Conservation (phyloP, 2,888 invertebrate species). For the Andrena flavipes region DNA sequence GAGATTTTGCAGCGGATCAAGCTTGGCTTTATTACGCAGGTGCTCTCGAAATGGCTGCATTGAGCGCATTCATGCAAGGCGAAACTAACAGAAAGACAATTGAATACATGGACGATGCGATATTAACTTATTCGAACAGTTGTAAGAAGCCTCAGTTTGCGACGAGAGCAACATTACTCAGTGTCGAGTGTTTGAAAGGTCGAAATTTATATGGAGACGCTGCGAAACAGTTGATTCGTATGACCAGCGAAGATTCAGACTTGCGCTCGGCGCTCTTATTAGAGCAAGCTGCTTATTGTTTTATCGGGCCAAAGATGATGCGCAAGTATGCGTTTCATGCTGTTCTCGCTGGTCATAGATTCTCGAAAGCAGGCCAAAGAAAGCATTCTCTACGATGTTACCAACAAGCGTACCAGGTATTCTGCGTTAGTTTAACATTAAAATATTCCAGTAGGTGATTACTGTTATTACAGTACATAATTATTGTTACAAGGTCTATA, state of each 20-base stretch:
- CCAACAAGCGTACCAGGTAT: constrained; percentile 94
- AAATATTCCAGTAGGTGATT: neutral
- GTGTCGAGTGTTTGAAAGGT: constrained; percentile 94
- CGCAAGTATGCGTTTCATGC: constrained; percentile 98
- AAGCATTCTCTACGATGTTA: constrained; percentile 97
- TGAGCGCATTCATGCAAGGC: constrained; percentile 95
- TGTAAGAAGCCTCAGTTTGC: constrained; percentile 97
- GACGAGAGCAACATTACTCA: constrained; percentile 95
- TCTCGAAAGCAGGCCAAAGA: constrained; percentile 95
- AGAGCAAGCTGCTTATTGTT: constrained; percentile 98
- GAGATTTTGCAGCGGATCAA: constrained; percentile 98
- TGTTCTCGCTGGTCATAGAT: constrained; percentile 98
- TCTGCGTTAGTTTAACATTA: neutral
- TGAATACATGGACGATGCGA: constrained; percentile 97
- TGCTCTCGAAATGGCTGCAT: constrained; percentile 97
- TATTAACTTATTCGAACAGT: constrained; percentile 94
- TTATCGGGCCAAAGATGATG: constrained; percentile 91
- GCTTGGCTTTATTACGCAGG: constrained; percentile 99
- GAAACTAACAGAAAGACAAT: constrained; percentile 92
- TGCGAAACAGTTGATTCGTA: constrained; percentile 96
- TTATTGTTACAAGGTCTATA: constrained; percentile 87
- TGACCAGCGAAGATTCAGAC: constrained; percentile 99
- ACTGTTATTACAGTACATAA: neutral
- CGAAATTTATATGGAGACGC: constrained; percentile 94
- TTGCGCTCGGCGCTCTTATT: constrained; percentile 96